phyloP scores from a whole-genome alignment of 2,797 vertebrate genomes.

The Prunella strophiata region DNA sequence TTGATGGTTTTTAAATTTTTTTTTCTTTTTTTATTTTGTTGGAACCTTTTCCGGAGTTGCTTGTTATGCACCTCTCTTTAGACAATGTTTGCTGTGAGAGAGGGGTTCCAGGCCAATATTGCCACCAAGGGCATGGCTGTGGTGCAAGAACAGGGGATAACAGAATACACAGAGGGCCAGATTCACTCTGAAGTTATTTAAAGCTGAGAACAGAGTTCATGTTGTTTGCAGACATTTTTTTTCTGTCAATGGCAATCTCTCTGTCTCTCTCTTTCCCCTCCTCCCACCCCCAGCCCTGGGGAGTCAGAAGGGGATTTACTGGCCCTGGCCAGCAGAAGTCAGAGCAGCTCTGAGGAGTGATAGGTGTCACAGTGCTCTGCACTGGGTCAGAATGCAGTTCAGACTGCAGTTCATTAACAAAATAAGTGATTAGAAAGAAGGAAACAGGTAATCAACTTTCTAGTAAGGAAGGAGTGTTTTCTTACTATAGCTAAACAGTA shows the following conservation, averaged over 20 bases:
- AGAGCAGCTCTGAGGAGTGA: not conserved
- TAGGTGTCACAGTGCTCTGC: not conserved
- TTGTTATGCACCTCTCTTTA: not conserved
- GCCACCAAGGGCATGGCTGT: not conserved
- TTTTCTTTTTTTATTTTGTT: not conserved
- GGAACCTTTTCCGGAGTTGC: not conserved
- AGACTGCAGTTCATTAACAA: not conserved
- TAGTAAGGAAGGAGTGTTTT: not conserved
- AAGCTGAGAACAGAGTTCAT: not conserved
- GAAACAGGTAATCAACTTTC: not conserved
- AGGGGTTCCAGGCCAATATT: not conserved
- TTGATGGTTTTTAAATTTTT: not conserved
- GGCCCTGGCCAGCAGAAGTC: not conserved
- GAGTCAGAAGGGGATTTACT: not conserved
- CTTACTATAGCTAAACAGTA: not conserved
- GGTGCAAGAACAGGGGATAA: not conserved
- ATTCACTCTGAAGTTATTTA: not conserved
- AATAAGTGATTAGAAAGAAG: not conserved
- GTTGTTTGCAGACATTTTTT: not conserved
- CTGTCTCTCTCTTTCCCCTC: not conserved
- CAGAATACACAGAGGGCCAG: not conserved
- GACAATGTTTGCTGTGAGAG: too few species aligned
- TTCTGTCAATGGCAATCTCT: not conserved
- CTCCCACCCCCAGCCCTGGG: rapidly evolving
- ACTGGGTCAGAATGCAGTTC: not conserved